Base-by-base conservation (phyloP, 2,797 vertebrate genomes). In the Choloepus didactylus region DNA sequence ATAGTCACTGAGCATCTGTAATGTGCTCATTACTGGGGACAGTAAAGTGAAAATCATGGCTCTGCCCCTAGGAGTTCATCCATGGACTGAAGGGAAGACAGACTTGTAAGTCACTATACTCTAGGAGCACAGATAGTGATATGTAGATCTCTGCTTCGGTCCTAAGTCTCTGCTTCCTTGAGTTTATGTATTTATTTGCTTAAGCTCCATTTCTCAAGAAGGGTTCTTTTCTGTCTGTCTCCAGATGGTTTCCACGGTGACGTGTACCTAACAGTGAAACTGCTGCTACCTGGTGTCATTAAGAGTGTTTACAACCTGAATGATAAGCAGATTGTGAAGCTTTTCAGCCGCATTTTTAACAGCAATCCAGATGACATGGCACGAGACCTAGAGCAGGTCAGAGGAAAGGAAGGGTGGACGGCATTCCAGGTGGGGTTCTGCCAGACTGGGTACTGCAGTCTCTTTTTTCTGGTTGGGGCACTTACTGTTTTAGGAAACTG, bases 251-350 rank as follows among this genome's bases (percentile, higher is more conserved):
- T 99, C 98, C 99, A 98, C 2, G 99, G 99, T 27, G 99, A 99
- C 14, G 98, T 99, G 9, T 99, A 98, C 98, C 98, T 99, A 96
- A 99, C 99, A 0, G 99, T 99, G 97, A 99, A 99, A 97, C 98
- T 99, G 97, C 98, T 99, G 21, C 98, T 99, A 96, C 99, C 99
- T 0, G 99, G 99, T 0, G 99, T 99, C 49, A 98, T 99, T 66
- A 99, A 99, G 98, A 99, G 99, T 56, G 99, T 99, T 87, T 99
- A 99, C 98, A 99, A 99, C 98, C 98, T 99, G 94, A 99, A 99
- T 0, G 99, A 99, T 98, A 99, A 99, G 98, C 99, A 99, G 98
- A 99, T 99, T 23, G 99, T 99, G 25, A 99, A 99, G 97, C 99
- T 99, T 64, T 99, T 99, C 96, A 99, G 99, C 96, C 99, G 99